Evolutionary conservation across 2,888 invertebrate genomes (phyloP), one percentile per base, ranked within the genome.

Genomic region (Sinopyrophorus schimmeli): DNA sequence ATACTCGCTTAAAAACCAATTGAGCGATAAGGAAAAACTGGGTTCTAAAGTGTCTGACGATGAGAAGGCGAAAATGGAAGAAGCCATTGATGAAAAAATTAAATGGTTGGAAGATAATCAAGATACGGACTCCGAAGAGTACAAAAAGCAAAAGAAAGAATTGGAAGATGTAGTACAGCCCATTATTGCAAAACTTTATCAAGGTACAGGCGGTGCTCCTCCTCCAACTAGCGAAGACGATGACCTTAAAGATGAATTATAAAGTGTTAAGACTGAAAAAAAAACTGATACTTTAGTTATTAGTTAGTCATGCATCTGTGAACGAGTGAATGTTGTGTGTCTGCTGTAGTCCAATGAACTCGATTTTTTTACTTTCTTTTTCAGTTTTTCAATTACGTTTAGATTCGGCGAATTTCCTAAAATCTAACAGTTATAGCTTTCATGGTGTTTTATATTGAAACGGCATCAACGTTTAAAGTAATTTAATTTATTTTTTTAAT

Each of bases 91-190:
- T 50, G 95, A 92, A 62, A 88, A 93, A 59, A 97, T 99, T 73
- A 94, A 96, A 68, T 99, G 98, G 98, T 78, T 99, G 56, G 97
- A 99, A 74, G 87, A 89, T 60, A 96, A 99, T 76, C 88, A 88
- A 65, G 94, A 95, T 65, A 89, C 91, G 0, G 94, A 95, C 52
- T 81, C 88, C 0, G 93, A 94, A 63, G 93, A 94, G 49, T 92
- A 90, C 77, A 92, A 93, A 74, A 88, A 88, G 68, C 92, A 96
- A 72, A 97, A 91, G 86, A 96, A 97, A 73, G 87, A 92, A 59
- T 78, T 99, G 37, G 95, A 97, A 71, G 91, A 92, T 61, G 83
- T 96, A 21, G 95, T 96, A 1, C 95, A 97, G 71, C 99, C 99
- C 5, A 98, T 99, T 71, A 92, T 98, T 68, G 87, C 93, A 41